A percentile compares a stretch with the other conserved stretches of the same genome.
phyloP scores from a whole-genome alignment of 2,113 vertebrate genomes.

The Cephalopholis sonnerati region DNA sequence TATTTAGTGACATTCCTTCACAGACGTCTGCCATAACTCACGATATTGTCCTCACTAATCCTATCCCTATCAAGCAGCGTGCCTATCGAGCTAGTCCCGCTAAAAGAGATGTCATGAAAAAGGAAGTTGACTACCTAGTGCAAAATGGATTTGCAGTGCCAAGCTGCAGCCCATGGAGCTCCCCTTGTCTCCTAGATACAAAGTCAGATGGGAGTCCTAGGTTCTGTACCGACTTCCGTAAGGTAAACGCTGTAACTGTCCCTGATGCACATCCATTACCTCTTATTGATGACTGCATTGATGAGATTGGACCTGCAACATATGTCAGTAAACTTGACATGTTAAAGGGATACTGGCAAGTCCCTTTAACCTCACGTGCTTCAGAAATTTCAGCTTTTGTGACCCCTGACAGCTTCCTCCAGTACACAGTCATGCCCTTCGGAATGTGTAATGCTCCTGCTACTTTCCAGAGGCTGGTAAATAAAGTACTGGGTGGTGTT shows the following conservation, averaged over 20 bases:
- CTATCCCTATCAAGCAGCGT: neutral
- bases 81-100: neutral
- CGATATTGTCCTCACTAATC: neutral
- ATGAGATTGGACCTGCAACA: neutral
- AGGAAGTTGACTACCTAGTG: neutral
- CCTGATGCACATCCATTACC: neutral
- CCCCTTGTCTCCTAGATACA: no score
- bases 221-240: neutral
- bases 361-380: no score
- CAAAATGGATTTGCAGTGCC: neutral
- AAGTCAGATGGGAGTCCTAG: neutral
- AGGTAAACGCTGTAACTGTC: no score
- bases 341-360: neutral
- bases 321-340: constrained; percentile 2
- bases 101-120: neutral
- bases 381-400: no score
- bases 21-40: neutral
- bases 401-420: no score
- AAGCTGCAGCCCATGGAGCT: neutral
- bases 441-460: no score
- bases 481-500: no score
- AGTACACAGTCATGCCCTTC: no score
- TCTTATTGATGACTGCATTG: constrained; percentile 5
- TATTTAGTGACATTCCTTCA: neutral
- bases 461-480: no score